Percentiles rank a stretch among this genome's conserved stretches.
phyloP scores from a whole-genome alignment of 2,888 invertebrate genomes.

The Ophonus ardosiacus region DNA sequence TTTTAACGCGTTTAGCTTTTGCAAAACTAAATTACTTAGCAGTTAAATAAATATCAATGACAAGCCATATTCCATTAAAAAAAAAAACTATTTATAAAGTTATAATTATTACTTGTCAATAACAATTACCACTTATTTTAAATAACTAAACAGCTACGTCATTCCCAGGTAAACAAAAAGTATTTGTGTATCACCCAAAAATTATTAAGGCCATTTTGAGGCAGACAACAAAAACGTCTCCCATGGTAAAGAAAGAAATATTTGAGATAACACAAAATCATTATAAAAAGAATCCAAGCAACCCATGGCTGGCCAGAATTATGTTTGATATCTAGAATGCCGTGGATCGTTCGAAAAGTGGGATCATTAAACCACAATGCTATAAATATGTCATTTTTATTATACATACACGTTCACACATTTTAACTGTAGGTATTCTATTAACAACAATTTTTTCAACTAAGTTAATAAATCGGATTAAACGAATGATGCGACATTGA shows the following conservation, averaged over 20 bases:
- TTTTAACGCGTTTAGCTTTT: constrained; percentile 13
- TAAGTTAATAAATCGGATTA: not conserved
- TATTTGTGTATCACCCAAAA: constrained; percentile 43
- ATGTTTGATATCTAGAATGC: constrained; percentile 59
- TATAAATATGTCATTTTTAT: constrained; percentile 64
- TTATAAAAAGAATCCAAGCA: constrained; percentile 52
- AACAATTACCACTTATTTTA: not conserved
- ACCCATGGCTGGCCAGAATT: constrained; percentile 50
- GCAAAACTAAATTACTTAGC: constrained; percentile 15
- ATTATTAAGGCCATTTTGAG: constrained; percentile 46
- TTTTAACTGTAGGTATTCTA: constrained; percentile 22
- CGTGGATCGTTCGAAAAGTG: constrained; percentile 51
- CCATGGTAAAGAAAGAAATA: constrained; percentile 56
- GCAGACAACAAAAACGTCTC: constrained; percentile 38
- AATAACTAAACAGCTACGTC: constrained; percentile 8
- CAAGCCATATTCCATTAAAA: constrained; percentile 4
- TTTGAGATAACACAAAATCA: constrained; percentile 59
- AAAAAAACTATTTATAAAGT: constrained; percentile 3
- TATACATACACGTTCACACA: constrained; percentile 58
- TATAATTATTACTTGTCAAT: constrained; percentile 43
- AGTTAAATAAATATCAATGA: constrained; percentile 38
- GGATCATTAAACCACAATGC: constrained; percentile 50
- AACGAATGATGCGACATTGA: not conserved
- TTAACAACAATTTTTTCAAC: not conserved
- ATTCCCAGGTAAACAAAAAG: constrained; percentile 13